phyloP scores from a whole-genome alignment of 53 echinoderm and acorn worm genomes.

The Pentamera pediparva region DNA sequence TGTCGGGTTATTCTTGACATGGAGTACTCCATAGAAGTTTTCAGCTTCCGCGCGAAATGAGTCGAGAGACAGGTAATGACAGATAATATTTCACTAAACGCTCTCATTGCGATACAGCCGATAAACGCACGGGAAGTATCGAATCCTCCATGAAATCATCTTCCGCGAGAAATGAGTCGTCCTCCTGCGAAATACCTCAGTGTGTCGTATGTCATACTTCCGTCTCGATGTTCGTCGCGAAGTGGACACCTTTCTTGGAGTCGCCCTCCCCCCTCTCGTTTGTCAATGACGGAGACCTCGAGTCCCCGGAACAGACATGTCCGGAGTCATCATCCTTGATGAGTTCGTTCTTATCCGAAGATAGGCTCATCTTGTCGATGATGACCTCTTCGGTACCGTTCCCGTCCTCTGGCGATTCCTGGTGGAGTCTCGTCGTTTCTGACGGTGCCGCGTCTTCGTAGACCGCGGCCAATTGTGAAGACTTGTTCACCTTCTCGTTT shows the following conservation, averaged over 20 bases:
- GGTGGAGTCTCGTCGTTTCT: slow-evolving; percentile 5
- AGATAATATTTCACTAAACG: too few relatives aligned
- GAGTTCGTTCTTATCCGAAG: not conserved
- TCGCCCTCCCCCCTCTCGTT: not conserved
- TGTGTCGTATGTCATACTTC: slow-evolving; percentile 38
- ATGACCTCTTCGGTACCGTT: not conserved
- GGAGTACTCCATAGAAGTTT: too few relatives aligned
- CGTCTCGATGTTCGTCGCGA: slow-evolving; percentile 59
- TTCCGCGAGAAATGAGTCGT: not conserved
- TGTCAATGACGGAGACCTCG: not conserved
- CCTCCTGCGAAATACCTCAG: not conserved
- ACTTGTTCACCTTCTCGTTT: not conserved
- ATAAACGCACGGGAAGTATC: not conserved
- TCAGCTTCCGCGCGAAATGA: too few relatives aligned
- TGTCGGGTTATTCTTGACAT: too few relatives aligned
- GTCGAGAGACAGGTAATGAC: too few relatives aligned
- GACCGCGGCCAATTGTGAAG: not conserved
- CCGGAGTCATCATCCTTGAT: not conserved
- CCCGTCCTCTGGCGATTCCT: not conserved
- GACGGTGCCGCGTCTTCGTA: not conserved
- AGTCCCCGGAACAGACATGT: not conserved
- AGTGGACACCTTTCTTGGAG: slow-evolving; percentile 17
- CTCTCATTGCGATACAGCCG: not conserved
- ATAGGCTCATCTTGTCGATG: not conserved
- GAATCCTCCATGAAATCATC: not conserved